Conservation (phyloP, 1,140 invertebrate species). For the Drosophila simulans region DNA sequence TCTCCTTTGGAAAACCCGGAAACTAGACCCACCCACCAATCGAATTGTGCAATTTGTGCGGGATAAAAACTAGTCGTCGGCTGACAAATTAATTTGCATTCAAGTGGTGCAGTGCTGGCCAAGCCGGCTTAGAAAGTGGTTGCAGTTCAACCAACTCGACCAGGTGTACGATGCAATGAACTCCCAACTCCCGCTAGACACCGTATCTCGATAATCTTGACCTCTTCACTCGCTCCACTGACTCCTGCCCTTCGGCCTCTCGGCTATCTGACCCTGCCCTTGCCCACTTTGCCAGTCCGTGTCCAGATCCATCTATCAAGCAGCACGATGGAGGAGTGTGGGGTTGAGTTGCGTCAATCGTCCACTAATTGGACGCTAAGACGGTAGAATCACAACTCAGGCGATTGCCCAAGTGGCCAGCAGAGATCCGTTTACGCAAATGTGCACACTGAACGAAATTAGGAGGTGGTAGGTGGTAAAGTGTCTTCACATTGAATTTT, state of each 20-base stretch:
- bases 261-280: constrained; percentile 11
- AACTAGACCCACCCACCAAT: constrained; percentile 17
- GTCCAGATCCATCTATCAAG: constrained; percentile 36
- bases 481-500: no score
- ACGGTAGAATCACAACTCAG: constrained; percentile 23
- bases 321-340: neutral
- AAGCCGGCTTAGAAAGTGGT: constrained; percentile 58
- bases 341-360: constrained; percentile 4
- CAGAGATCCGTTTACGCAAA: constrained; percentile 46
- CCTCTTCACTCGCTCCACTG: constrained; percentile 25
- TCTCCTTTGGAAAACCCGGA: constrained; percentile 28
- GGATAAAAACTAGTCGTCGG: constrained; percentile 25
- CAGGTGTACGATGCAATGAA: constrained; percentile 33
- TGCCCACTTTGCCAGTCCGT: constrained; percentile 11
- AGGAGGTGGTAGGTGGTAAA: no score
- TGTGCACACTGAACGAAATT: constrained; percentile 7
- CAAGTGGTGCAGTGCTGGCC: constrained; percentile 39
- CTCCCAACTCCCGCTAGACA: neutral
- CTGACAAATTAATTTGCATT: constrained; percentile 73
- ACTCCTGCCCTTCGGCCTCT: constrained; percentile 8
- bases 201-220: constrained; percentile 25
- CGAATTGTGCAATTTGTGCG: constrained; percentile 1
- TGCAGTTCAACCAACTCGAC: constrained; percentile 45
- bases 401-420: constrained; percentile 7
- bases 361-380: constrained; percentile 38